Evolutionary conservation across 2,113 vertebrate genomes (phyloP).

Genomic region (Scytalopus superciliaris): DNA sequence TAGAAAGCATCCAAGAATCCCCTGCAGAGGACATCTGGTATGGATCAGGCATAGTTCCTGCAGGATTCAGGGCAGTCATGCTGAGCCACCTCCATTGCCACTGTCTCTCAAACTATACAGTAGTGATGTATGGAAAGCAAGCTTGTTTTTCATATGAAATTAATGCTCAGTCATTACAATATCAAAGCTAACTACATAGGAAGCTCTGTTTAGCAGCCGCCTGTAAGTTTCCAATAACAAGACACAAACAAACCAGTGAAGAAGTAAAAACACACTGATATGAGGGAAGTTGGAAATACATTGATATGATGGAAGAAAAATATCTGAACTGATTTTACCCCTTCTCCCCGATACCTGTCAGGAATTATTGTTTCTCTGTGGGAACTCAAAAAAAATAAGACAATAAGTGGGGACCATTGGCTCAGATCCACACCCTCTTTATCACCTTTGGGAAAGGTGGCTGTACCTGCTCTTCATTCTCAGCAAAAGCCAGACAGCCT

Average conservation of each 20-base stretch:
- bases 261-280: not conserved
- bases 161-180: not conserved
- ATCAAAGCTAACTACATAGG: not conserved
- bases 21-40: constrained; percentile 3
- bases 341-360: not conserved
- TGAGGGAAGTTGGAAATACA: not conserved
- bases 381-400: not conserved
- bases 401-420: not conserved
- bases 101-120: not conserved
- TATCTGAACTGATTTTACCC: not conserved
- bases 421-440: not conserved
- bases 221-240: not conserved
- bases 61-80: not conserved
- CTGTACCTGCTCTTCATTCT: not conserved
- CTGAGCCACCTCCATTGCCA: not conserved
- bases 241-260: not conserved
- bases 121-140: not conserved
- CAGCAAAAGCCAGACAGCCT: not conserved
- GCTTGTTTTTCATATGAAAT: not conserved
- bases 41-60: not conserved
- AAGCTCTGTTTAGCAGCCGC: not conserved
- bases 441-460: not conserved
- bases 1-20: not conserved
- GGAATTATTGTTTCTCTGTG: not conserved
- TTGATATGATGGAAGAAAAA: not conserved